Percentiles rank a stretch among this genome's conserved stretches.
These are phyloP conservation scores for Melipona bicolor DNA, from an alignment of 2,888 invertebrate species.

Conservation along the genomic window DNA sequence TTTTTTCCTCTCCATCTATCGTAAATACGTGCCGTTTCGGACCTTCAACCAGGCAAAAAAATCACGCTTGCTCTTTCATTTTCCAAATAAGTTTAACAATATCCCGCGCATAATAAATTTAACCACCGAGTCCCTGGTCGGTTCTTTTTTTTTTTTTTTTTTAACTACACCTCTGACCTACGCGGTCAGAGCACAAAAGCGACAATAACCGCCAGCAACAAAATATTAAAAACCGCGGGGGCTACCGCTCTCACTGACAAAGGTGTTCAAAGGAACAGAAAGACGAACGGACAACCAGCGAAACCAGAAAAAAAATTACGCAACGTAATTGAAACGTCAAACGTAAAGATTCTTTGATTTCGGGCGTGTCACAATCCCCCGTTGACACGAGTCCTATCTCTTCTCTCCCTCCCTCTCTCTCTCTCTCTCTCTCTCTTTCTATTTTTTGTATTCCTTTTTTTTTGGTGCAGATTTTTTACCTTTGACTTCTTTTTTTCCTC, in stretches of 20 bases:
- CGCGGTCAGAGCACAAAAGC: not conserved
- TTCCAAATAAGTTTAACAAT: not conserved
- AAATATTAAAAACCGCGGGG: slow-evolving; percentile 3
- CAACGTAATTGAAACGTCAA: slow-evolving; percentile 42
- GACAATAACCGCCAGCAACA: not conserved
- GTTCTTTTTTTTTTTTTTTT: too few species aligned
- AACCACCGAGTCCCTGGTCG: too few species aligned
- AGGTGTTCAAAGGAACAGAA: not conserved
- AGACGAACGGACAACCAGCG: not conserved
- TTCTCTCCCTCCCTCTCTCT: not conserved
- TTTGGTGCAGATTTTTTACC: not conserved
- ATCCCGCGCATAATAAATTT: not conserved
- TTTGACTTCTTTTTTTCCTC: not conserved
- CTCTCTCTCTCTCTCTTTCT: not conserved
- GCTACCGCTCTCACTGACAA: not conserved
- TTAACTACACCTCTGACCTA: not conserved
- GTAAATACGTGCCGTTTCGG: too few species aligned
- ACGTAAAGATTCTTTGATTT: slow-evolving; percentile 27
- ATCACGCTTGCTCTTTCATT: too few species aligned
- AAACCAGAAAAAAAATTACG: not conserved
- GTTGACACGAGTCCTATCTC: slow-evolving; percentile 7
- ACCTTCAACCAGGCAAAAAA: too few species aligned
- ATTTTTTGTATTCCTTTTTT: not conserved
- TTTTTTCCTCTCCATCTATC: too few species aligned
- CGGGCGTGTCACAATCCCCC: not conserved